Evolutionary conservation across 2,888 invertebrate genomes (phyloP).

Genomic region (Philereme transversata): DNA sequence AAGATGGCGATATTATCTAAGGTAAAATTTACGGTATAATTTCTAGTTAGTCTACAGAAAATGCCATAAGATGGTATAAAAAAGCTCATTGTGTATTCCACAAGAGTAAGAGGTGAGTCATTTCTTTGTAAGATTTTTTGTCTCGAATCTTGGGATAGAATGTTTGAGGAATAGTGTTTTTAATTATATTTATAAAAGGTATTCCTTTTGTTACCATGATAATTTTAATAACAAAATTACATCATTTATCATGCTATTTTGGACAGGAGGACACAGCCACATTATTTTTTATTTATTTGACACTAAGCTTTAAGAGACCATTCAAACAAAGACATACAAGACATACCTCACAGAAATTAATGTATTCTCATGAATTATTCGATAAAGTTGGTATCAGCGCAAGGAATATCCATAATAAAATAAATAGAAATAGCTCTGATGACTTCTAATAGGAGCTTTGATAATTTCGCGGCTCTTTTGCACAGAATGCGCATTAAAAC

Average conservation of each 20-base stretch:
- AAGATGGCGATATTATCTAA: conserved; percentile 47
- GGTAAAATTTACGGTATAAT: conserved; percentile 44
- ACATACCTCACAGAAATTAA: no score
- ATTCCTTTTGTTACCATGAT: neutral
- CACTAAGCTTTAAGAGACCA: no score
- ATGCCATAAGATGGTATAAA: conserved; percentile 22
- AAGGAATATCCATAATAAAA: neutral
- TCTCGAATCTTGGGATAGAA: conserved; percentile 17
- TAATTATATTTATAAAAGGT: neutral
- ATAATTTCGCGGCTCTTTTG: conserved; percentile 39
- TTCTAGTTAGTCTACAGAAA: conserved; percentile 37
- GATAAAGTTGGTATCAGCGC: no score
- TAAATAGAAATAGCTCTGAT: conserved; percentile 21
- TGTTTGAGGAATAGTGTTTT: conserved; percentile 9
- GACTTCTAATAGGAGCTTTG: conserved; percentile 34
- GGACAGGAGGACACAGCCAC: no score
- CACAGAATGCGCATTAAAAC: conserved; percentile 38
- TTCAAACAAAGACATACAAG: no score
- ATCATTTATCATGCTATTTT: no score
- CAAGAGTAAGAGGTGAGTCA: conserved; percentile 25
- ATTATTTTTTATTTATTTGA: no score
- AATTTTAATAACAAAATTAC: neutral
- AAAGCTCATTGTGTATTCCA: conserved; percentile 37
- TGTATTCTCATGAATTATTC: no score
- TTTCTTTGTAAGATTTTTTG: conserved; percentile 31